A percentile compares a stretch with the other conserved stretches of the same genome.
phyloP scores from a whole-genome alignment of 2,888 invertebrate genomes.

The Caenorhabditis sinica region DNA sequence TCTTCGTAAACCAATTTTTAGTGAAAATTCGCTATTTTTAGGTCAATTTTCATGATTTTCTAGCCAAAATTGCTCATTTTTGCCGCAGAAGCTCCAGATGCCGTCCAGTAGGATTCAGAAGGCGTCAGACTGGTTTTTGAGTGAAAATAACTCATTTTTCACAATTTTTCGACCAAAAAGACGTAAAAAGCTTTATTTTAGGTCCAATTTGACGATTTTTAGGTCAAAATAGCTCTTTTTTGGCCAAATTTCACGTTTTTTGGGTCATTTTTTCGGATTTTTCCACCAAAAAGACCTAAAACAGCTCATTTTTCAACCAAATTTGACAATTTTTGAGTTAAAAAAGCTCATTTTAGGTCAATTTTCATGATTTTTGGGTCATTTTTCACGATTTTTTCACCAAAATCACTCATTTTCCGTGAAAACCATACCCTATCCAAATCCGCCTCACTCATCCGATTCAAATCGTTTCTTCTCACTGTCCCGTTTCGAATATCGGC shows the following conservation, averaged over 20 bases:
- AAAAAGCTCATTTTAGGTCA: constrained; percentile 2
- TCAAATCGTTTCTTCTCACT: not conserved
- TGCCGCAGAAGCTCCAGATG: no score
- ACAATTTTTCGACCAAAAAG: not conserved
- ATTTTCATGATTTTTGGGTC: not conserved
- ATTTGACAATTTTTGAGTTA: not conserved
- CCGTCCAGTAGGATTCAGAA: no score
- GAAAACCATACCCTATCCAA: constrained; percentile 28
- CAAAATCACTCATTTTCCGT: no score
- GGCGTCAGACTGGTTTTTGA: no score
- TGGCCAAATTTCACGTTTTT: not conserved
- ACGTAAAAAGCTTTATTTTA: no score
- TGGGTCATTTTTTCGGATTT: not conserved
- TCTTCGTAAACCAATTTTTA: no score
- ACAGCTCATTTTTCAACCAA: not conserved
- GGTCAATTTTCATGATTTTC: no score
- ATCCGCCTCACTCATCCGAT: not conserved
- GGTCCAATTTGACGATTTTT: not conserved
- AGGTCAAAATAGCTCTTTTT: not conserved
- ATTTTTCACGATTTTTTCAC: not conserved
- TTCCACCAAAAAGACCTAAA: not conserved
- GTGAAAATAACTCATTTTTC: no score
- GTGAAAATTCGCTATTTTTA: no score
- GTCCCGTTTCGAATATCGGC: no score
- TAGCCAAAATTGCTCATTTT: no score